phyloP scores from a whole-genome alignment of 2,888 invertebrate genomes.

The Chaetogeoica ovagalla region DNA sequence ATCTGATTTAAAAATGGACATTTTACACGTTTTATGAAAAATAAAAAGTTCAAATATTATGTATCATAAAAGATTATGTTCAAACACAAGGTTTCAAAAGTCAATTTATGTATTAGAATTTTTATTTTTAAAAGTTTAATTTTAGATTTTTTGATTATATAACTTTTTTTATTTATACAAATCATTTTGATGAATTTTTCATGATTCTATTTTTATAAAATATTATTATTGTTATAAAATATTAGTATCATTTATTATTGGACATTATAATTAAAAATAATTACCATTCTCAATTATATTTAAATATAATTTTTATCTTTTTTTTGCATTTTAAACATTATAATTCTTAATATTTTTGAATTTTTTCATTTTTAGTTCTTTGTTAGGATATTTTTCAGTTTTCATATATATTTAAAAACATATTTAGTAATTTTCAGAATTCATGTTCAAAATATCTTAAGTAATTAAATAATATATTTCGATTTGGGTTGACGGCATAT shows the following conservation, averaged over 20 bases:
- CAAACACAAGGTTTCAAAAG: conserved; percentile 50
- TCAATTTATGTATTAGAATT: conserved; percentile 2
- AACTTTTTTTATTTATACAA: background rate
- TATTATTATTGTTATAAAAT: background rate
- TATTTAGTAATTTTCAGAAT: too few relatives aligned
- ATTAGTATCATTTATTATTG: too few relatives aligned
- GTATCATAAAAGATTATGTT: conserved; percentile 40
- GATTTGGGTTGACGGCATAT: too few relatives aligned
- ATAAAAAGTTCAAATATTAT: conserved; percentile 38
- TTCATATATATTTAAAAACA: too few relatives aligned
- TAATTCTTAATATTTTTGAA: too few relatives aligned
- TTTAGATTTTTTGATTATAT: background rate
- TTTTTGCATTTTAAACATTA: too few relatives aligned
- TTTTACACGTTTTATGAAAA: conserved; percentile 41
- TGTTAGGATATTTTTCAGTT: too few relatives aligned
- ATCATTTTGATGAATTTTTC: background rate
- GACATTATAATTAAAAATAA: too few relatives aligned
- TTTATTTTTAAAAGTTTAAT: background rate
- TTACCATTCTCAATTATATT: too few relatives aligned
- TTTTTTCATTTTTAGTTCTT: background rate
- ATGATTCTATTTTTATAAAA: background rate
- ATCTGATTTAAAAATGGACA: conserved; percentile 45
- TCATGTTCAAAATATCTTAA: too few relatives aligned
- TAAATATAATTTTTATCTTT: too few relatives aligned
- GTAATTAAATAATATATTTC: too few relatives aligned